These are phyloP conservation scores for Cephalopterus ornatus DNA, from an alignment of 2,113 vertebrate species.

Conservation along the genomic window DNA sequence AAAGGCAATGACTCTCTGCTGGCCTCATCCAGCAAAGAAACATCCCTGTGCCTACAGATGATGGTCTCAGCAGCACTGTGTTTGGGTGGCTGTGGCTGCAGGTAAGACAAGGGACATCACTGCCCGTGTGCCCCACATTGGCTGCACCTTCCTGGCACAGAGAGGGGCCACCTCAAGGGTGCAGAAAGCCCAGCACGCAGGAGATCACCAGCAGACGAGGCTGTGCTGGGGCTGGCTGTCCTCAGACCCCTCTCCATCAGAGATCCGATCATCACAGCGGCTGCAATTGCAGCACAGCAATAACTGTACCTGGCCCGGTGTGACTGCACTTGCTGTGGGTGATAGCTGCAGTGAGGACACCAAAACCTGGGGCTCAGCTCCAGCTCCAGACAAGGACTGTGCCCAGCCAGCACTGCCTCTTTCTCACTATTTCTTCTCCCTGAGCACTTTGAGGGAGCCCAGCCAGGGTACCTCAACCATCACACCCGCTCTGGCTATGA, in stretches of 20 bases:
- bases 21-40: not conserved
- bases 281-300: not conserved
- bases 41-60: accelerated
- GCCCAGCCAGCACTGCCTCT: not conserved
- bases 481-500: accelerated
- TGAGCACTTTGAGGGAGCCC: not conserved
- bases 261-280: accelerated
- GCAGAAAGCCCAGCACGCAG: not conserved
- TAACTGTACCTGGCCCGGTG: accelerated
- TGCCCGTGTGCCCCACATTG: accelerated
- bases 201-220: not conserved
- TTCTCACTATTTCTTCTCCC: not conserved
- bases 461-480: not conserved
- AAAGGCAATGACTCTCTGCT: not conserved
- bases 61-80: accelerated
- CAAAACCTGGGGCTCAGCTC: not conserved
- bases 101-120: accelerated
- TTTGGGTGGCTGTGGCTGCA: not conserved
- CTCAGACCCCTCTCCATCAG: not conserved
- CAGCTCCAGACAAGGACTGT: not conserved
- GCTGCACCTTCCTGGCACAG: accelerated
- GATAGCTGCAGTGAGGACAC: not conserved
- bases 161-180: not conserved
- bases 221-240: accelerated
- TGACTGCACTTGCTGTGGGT: not conserved